Base-by-base conservation (phyloP, 2,888 invertebrate species). In the Kuschelorhynchus macadamiae region DNA sequence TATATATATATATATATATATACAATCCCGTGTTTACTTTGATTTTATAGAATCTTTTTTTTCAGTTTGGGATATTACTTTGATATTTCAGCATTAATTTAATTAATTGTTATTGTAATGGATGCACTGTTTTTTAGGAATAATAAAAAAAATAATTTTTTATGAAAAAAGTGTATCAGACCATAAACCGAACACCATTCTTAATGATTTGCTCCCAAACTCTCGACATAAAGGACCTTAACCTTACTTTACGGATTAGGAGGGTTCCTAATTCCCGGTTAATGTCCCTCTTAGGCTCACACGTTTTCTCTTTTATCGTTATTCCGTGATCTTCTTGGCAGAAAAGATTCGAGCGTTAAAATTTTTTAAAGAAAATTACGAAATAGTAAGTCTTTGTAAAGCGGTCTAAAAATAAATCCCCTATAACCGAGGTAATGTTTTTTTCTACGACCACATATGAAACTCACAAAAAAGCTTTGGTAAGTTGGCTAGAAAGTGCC, bases 221-320 rank as follows among this genome's bases (percentile, higher is more conserved):
- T 53, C 44, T n/a, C 55, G 14, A 53, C 46, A 55, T 63, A 63
- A 53, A 63, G 55, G 46, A 63, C 44, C 39, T 33, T 18, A 55
- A 32, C 49, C 49, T 49, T 50, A 64, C 56, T 66, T 60, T 47
- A 53, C 52, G 60, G 66, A 60, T 66, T 60, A 60, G 60, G 47
- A 66, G 59, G 60, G 53, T 60, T 60, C 60, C 53, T 66, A 66
- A 66, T 60, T 53, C 60, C 47, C 60, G 46, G 41, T 44, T 66
- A 66, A 66, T 66, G 60, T 60, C 59, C 55, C 41, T 53, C 60
- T 53, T 60, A 60, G 46, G 53, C 66, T 65, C 57, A 65, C 65
- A 59, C 65, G 47, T 46, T 59, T 14, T 44, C 44, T 65, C 59
- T 64, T 65, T 65, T 59, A 65, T 65, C 50, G 57, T 65, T 59